Percentiles rank a stretch among this genome's conserved stretches.
These are phyloP conservation scores for Ellobius talpinus DNA, from an alignment of 2,113 vertebrate species.

Conservation along the genomic window DNA sequence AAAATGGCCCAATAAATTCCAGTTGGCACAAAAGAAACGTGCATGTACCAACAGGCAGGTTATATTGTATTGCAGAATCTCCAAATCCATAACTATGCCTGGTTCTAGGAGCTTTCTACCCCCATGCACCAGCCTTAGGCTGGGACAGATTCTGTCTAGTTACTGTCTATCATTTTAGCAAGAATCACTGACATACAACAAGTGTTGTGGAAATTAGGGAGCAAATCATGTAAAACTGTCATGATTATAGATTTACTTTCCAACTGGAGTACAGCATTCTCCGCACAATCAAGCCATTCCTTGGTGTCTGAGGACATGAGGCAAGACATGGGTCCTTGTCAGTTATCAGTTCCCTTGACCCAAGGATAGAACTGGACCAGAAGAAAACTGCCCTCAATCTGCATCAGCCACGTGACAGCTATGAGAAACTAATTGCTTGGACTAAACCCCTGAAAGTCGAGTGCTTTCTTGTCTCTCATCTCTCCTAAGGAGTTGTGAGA, in stretches of 20 bases:
- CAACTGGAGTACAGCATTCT: background rate
- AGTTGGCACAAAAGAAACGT: background rate
- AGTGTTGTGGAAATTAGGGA: background rate
- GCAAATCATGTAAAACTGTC: background rate
- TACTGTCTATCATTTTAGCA: background rate
- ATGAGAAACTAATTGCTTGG: background rate
- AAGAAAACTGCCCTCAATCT: background rate
- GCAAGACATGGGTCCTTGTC: background rate
- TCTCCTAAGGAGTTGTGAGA: background rate
- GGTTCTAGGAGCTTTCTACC: background rate
- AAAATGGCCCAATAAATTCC: background rate
- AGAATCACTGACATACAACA: background rate
- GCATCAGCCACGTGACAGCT: background rate
- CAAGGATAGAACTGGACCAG: background rate
- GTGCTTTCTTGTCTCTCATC: background rate
- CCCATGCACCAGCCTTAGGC: rapidly evolving
- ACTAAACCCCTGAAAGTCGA: background rate
- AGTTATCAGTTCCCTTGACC: background rate
- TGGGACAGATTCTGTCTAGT: background rate
- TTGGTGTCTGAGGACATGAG: background rate
- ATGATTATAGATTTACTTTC: background rate
- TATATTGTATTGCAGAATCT: background rate
- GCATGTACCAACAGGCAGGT: background rate
- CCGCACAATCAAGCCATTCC: background rate
- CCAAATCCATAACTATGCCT: background rate